These are phyloP conservation scores for Brachymystax lenok DNA, from an alignment of 2,797 vertebrate species.

Conservation along the genomic window DNA sequence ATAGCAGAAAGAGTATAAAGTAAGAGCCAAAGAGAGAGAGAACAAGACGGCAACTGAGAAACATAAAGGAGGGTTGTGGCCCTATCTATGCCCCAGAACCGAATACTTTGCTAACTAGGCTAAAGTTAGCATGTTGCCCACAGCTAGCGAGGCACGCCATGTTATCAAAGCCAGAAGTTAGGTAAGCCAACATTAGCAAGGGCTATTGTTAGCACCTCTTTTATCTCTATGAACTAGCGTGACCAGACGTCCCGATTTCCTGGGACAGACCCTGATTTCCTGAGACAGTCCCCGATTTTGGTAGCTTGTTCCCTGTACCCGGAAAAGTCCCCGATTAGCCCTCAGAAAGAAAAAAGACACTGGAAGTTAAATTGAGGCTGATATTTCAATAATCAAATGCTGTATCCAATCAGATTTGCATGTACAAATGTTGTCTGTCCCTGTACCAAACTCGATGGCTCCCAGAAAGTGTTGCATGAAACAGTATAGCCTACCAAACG, in stretches of 20 bases:
- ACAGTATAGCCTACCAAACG: no score
- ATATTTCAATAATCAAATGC: no score
- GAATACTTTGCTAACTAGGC: not conserved
- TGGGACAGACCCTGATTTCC: no score
- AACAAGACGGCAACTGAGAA: not conserved
- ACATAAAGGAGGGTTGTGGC: not conserved
- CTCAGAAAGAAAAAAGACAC: no score
- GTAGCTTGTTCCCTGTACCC: no score
- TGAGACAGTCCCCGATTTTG: no score
- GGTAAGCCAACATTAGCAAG: conserved; percentile 50
- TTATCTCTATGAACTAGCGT: conserved; percentile 23
- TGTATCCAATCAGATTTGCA: no score
- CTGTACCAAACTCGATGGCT: no score
- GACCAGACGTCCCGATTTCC: not conserved
- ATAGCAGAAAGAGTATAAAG: conserved; percentile 62
- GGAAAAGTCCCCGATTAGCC: no score
- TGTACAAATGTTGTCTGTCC: no score
- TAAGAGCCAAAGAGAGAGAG: conserved; percentile 36
- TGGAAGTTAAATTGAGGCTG: no score
- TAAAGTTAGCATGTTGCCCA: conserved; percentile 41
- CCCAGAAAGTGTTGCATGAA: no score
- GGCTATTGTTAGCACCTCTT: conserved; percentile 44
- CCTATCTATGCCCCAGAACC: not conserved
- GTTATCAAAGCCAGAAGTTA: conserved; percentile 7
- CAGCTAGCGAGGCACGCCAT: not conserved